Evolutionary conservation across 2,113 vertebrate species (phyloP).

Genomic region (Podilymbus podiceps): DNA sequence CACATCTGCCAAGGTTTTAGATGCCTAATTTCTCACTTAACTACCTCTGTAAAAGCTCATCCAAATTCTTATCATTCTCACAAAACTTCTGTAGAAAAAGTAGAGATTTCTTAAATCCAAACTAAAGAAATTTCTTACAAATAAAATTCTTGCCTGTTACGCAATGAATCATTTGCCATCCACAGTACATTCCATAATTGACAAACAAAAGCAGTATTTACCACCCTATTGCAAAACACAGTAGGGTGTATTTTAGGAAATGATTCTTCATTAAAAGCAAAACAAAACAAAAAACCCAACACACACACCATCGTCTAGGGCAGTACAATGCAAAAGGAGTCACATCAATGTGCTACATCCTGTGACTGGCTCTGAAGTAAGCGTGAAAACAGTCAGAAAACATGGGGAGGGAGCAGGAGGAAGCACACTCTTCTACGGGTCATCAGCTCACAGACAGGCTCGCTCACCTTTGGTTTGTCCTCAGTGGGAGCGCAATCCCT

Average conservation of each 20-base stretch:
- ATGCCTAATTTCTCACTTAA: background rate
- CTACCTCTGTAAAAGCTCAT: background rate
- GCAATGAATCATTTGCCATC: background rate
- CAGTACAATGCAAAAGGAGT: background rate
- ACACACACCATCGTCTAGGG: accelerated
- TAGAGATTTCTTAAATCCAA: background rate
- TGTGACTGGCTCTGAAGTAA: background rate
- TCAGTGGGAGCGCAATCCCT: background rate
- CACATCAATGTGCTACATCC: background rate
- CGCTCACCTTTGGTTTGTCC: background rate
- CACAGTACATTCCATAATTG: background rate
- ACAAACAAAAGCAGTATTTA: slow-evolving; percentile 21
- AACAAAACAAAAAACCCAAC: too few species aligned
- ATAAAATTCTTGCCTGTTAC: background rate
- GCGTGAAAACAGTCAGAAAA: background rate
- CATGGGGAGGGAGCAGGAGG: background rate
- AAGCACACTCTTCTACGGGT: background rate
- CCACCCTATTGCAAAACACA: background rate
- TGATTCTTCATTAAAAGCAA: background rate
- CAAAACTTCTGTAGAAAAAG: background rate
- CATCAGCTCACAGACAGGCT: background rate
- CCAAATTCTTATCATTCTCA: background rate
- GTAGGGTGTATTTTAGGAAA: background rate
- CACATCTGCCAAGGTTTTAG: background rate
- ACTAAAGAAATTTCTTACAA: background rate